Evolutionary conservation across 2,888 invertebrate species (phyloP).

Genomic region (Hypselothyrea guttata): DNA sequence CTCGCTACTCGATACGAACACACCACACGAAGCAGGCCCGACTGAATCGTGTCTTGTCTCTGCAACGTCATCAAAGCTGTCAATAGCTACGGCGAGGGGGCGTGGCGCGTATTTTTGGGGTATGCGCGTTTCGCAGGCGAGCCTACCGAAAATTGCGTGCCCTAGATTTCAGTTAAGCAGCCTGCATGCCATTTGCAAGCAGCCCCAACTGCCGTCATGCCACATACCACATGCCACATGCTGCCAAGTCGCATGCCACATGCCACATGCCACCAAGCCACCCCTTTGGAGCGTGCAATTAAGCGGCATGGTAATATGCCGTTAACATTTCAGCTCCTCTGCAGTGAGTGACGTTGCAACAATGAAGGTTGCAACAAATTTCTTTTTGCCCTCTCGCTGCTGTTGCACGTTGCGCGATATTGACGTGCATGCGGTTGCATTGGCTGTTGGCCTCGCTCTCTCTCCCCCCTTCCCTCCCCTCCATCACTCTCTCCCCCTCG

Average conservation of each 20-base stretch:
- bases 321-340: conserved; percentile 13
- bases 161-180: conserved; percentile 16
- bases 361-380: conserved; percentile 19
- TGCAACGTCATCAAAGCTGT: conserved; percentile 42
- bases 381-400: conserved; percentile 2
- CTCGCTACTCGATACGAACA: conserved; percentile 28
- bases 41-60: conserved; percentile 24
- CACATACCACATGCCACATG: no score
- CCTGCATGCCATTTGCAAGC: no score
- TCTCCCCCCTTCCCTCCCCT: neutral
- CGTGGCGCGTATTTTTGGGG: neutral
- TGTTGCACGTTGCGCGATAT: neutral
- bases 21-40: conserved; percentile 6
- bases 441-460: conserved; percentile 22
- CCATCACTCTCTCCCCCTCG: no score
- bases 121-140: neutral
- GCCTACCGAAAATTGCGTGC: conserved; percentile 18
- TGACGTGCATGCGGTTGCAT: conserved; percentile 32
- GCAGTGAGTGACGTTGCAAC: conserved; percentile 16
- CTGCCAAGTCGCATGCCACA: no score
- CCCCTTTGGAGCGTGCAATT: neutral
- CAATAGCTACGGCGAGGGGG: neutral
- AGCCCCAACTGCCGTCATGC: no score
- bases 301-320: conserved; percentile 1
- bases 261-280: no score